A percentile compares a stretch with the other conserved stretches of the same genome.
Conservation (phyloP, 2,888 invertebrate genomes). For the Caenorhabditis macrosperma region DNA sequence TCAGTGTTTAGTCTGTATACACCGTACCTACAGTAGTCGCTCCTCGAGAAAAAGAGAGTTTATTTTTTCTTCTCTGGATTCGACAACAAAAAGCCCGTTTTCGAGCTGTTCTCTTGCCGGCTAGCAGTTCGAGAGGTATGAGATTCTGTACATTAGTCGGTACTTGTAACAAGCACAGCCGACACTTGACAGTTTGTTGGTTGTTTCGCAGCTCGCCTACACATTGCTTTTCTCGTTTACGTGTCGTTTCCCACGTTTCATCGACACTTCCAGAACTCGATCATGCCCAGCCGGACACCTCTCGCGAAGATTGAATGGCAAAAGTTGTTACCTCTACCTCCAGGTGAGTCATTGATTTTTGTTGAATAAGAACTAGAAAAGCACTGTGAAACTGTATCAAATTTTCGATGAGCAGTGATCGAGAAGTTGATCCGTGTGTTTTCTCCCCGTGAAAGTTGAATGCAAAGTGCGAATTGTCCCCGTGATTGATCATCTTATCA, state of each 20-base stretch:
- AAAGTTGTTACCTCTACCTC: conserved; percentile 27
- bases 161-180: conserved; percentile 36
- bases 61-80: not conserved
- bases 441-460: not conserved
- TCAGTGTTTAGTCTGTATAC: too few relatives aligned
- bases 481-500: not conserved
- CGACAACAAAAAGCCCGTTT: not conserved
- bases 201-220: conserved; percentile 49
- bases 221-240: conserved; percentile 27
- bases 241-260: conserved; percentile 14
- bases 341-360: conserved; percentile 43
- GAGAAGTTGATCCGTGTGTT: not conserved
- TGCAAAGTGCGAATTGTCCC: not conserved
- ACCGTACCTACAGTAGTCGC: not conserved
- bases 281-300: conserved; percentile 42
- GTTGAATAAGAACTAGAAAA: too few relatives aligned
- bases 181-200: conserved; percentile 49
- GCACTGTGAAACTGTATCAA: too few relatives aligned
- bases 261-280: not conserved
- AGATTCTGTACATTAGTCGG: conserved; percentile 24
- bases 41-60: too few relatives aligned
- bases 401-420: not conserved
- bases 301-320: conserved; percentile 40
- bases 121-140: conserved; percentile 18
- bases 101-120: not conserved